Conservation (phyloP, 2,888 invertebrate species). For the Fissipunctia ypsillon region DNA sequence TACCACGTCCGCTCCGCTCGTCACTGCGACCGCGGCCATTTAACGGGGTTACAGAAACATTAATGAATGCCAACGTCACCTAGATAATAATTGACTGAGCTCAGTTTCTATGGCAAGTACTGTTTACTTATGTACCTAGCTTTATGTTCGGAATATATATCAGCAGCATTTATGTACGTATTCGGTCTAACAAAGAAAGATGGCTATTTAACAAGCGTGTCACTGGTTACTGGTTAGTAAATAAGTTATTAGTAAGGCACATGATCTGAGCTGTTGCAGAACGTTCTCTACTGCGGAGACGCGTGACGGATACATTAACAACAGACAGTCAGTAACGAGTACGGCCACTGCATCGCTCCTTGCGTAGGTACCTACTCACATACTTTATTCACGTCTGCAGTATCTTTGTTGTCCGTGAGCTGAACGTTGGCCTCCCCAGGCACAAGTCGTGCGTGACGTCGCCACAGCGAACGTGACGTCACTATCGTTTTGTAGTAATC, state of each 20-base stretch:
- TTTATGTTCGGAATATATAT: not conserved
- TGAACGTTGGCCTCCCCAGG: not conserved
- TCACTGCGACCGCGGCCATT: not conserved
- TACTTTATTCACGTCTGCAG: not conserved
- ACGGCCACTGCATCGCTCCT: not conserved
- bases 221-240: slow-evolving; percentile 14
- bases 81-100: slow-evolving; percentile 19
- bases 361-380: not conserved
- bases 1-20: not conserved
- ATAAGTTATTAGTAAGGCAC: not conserved
- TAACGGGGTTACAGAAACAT: slow-evolving; percentile 31
- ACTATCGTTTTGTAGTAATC: not conserved
- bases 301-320: slow-evolving; percentile 20
- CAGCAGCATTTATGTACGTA: not conserved
- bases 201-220: not conserved
- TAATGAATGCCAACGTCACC: slow-evolving; percentile 26
- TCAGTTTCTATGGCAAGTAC: not conserved
- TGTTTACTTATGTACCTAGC: not conserved
- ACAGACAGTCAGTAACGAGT: not conserved
- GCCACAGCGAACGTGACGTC: not conserved
- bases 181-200: slow-evolving; percentile 6
- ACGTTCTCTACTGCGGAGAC: slow-evolving; percentile 5
- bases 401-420: slow-evolving; percentile 4
- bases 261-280: slow-evolving; percentile 4
- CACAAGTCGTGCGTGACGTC: not conserved